phyloP scores from a whole-genome alignment of 2,113 vertebrate species.

The Marmota flaviventris region DNA sequence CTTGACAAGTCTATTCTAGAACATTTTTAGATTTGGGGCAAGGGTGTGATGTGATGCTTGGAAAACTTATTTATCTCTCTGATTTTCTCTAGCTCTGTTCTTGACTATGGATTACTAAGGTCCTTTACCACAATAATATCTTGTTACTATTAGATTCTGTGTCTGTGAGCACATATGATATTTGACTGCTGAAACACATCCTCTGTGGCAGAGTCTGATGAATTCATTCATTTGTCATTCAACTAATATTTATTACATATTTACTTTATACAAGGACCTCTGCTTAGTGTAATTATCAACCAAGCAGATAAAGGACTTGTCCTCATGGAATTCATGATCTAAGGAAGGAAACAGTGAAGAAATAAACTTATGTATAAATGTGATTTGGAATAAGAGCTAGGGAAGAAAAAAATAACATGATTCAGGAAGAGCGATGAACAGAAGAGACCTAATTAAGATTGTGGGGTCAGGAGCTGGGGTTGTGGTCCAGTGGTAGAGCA shows the following conservation, averaged over 20 bases:
- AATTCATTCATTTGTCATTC: not conserved
- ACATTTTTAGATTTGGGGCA: not conserved
- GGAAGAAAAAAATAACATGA: not conserved
- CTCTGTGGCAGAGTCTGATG: not conserved
- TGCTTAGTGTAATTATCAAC: not conserved
- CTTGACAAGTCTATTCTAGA: not conserved
- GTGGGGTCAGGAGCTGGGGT: not conserved
- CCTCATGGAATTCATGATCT: not conserved
- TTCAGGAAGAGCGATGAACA: not conserved
- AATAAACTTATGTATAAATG: not conserved
- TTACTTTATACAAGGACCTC: not conserved
- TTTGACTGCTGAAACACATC: not conserved
- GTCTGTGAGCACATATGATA: not conserved
- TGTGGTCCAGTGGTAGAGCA: no score
- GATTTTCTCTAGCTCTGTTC: not conserved
- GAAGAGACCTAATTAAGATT: not conserved
- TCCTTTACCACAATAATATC: not conserved
- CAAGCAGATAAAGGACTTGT: not conserved
- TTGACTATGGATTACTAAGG: not conserved
- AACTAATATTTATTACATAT: slow-evolving; percentile 20
- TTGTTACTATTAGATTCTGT: not conserved
- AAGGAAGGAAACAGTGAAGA: not conserved
- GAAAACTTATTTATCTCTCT: not conserved
- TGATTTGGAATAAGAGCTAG: not conserved
- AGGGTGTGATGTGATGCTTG: not conserved